Evolutionary conservation across 2,797 vertebrate species (phyloP).

Genomic region (Pampus argenteus): DNA sequence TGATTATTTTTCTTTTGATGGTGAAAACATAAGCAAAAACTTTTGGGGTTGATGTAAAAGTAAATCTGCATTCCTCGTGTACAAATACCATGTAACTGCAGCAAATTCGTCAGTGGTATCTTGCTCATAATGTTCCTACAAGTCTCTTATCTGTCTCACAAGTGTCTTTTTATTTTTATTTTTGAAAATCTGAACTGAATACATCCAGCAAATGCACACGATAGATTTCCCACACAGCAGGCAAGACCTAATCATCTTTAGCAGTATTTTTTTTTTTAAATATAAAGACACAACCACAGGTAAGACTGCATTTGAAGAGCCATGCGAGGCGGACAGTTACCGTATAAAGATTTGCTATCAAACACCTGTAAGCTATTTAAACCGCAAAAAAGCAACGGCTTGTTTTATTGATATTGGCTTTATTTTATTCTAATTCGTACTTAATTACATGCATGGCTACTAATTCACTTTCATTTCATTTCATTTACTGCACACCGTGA

Average conservation of each 20-base stretch:
- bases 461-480: neutral
- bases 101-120: neutral
- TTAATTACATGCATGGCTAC: slow-evolving; percentile 6
- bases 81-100: neutral
- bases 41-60: slow-evolving; percentile 24
- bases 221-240: neutral
- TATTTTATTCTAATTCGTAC: slow-evolving; percentile 5
- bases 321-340: neutral
- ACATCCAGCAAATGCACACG: neutral
- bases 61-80: neutral
- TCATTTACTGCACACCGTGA: slow-evolving; percentile 1
- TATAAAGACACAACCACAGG: slow-evolving; percentile 19
- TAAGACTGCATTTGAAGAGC: slow-evolving; percentile 11
- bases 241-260: neutral
- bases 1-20: slow-evolving; percentile 11
- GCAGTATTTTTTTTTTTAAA: no score
- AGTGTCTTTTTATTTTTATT: slow-evolving; percentile 1
- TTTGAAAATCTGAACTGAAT: neutral
- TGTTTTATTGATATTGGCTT: no score
- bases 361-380: slow-evolving; percentile 48
- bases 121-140: no score
- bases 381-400: no score
- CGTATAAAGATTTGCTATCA: slow-evolving; percentile 19
- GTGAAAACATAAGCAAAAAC: slow-evolving; percentile 31
- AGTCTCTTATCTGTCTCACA: neutral